phyloP scores from a whole-genome alignment of 2,888 invertebrate species.

The Conchocele bisecta region DNA sequence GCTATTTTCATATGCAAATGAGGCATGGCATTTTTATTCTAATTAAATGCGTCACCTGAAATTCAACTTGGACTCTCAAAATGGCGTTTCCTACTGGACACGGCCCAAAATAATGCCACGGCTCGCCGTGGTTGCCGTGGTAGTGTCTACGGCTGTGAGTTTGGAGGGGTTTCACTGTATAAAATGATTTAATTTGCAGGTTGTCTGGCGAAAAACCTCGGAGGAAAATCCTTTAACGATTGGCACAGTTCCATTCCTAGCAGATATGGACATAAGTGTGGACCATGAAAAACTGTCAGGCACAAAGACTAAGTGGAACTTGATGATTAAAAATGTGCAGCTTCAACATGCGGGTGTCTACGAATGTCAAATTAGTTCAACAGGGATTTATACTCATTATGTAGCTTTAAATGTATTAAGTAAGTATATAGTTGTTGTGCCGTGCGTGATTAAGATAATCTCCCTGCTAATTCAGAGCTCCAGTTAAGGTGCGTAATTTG shows the following conservation, averaged over 20 bases:
- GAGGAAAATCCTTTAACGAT: slow-evolving; percentile 70
- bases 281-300: slow-evolving; percentile 55
- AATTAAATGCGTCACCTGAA: no score
- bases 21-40: no score
- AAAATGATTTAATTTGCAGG: slow-evolving; percentile 54
- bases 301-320: slow-evolving; percentile 62
- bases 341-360: slow-evolving; percentile 69
- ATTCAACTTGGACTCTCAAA: no score
- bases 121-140: no score
- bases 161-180: no score
- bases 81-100: no score
- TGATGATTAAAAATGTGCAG: slow-evolving; percentile 66
- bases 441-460: no score
- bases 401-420: slow-evolving; percentile 66
- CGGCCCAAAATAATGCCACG: no score
- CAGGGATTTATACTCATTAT: slow-evolving; percentile 55
- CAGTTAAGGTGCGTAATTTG: no score
- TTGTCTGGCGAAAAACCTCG: slow-evolving; percentile 68
- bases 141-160: no score
- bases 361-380: slow-evolving; percentile 71
- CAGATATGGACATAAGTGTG: slow-evolving; percentile 59
- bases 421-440: slow-evolving; percentile 51
- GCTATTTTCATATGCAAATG: no score
- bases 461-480: no score
- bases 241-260: slow-evolving; percentile 60